These are phyloP conservation scores for Pangasianodon hypophthalmus DNA, from an alignment of 2,113 vertebrate species.

Conservation along the genomic window DNA sequence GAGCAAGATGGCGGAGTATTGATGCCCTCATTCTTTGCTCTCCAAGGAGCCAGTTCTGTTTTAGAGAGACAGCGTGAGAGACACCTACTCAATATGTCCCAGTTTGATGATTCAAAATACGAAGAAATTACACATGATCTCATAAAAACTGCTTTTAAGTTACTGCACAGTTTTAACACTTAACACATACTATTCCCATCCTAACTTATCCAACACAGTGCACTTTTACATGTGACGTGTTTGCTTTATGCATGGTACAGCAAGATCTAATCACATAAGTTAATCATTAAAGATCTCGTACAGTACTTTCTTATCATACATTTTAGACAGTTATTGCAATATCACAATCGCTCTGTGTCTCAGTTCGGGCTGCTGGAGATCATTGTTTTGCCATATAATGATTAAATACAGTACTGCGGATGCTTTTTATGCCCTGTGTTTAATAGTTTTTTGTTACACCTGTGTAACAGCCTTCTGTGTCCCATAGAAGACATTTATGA, in stretches of 20 bases:
- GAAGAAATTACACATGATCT: not conserved
- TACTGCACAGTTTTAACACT: not conserved
- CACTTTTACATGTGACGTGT: too few species aligned
- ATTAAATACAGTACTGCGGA: not conserved
- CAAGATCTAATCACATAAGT: not conserved
- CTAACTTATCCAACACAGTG: not conserved
- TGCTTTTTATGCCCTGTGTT: not conserved
- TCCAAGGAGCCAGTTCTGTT: conserved; percentile 32
- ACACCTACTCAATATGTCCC: not conserved
- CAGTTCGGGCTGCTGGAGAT: not conserved
- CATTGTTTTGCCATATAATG: not conserved
- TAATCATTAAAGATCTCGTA: not conserved
- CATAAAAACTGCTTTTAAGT: not conserved
- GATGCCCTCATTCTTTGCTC: conserved; percentile 40
- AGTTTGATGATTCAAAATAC: not conserved
- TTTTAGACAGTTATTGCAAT: not conserved
- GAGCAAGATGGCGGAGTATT: conserved; percentile 9
- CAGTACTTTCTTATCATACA: not conserved
- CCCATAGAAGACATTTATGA: not conserved
- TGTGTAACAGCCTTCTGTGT: not conserved
- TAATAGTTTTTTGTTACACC: not conserved
- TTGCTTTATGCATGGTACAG: not conserved
- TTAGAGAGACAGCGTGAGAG: not conserved
- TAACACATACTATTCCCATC: too few species aligned
- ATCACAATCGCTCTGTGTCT: not conserved